Conservation (phyloP, 2,113 vertebrate genomes). For the Blennius ocellaris region DNA sequence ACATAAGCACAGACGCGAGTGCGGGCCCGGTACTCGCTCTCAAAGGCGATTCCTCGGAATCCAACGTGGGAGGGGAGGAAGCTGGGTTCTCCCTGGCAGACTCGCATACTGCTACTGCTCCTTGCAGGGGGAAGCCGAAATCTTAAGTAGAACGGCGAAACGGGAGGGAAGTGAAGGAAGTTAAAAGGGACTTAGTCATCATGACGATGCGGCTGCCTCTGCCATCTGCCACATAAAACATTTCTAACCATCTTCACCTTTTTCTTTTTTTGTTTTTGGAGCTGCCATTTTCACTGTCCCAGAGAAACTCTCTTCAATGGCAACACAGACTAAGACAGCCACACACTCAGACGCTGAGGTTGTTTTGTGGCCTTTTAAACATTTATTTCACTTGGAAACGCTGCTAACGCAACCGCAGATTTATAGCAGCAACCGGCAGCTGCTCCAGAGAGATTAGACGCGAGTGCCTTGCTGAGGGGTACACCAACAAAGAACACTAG, state of each 20-base stretch:
- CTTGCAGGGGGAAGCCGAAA: constrained; percentile 1
- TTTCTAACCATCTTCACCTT: constrained; percentile 33
- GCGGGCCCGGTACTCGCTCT: not conserved
- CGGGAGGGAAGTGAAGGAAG: constrained; percentile 14
- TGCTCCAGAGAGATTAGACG: constrained; percentile 5
- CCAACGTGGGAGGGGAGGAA: not conserved
- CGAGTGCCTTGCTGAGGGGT: constrained; percentile 41
- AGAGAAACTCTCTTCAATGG: constrained; percentile 6
- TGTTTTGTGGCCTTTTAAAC: constrained; percentile 16
- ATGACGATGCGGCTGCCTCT: constrained; percentile 36
- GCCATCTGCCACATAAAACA: constrained; percentile 62
- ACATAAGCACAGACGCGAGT: not conserved
- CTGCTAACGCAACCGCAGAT: constrained; percentile 4
- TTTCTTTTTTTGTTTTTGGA: constrained; percentile 12
- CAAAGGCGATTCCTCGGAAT: not conserved
- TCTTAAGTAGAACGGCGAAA: constrained; percentile 5
- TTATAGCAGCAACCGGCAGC: constrained; percentile 4
- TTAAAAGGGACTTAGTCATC: constrained; percentile 39
- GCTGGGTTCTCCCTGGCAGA: not conserved
- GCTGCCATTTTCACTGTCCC: constrained; percentile 23
- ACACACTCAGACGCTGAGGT: not conserved
- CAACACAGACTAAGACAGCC: not conserved
- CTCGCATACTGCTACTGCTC: not conserved
- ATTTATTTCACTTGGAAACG: constrained; percentile 29
- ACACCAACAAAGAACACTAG: not conserved